Conservation (phyloP, 2,888 invertebrate genomes). For the Drosophila birchii region DNA sequence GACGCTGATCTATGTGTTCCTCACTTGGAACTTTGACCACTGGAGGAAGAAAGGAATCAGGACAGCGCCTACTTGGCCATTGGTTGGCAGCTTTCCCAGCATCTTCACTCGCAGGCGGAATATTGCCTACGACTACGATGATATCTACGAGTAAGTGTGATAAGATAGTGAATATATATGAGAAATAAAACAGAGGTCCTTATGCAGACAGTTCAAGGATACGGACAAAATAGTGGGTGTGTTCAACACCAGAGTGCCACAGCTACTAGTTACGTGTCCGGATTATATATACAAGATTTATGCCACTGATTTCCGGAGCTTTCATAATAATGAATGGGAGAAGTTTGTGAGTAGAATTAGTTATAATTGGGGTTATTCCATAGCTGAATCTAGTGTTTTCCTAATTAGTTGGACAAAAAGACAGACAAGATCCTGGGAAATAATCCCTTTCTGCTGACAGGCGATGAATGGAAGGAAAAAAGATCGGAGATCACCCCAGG, state of each 20-base stretch:
- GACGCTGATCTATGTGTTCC: constrained; percentile 66
- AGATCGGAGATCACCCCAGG: constrained; percentile 86
- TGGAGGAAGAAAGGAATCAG: constrained; percentile 83
- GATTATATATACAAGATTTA: constrained; percentile 82
- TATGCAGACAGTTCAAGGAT: constrained; percentile 48
- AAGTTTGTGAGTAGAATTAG: constrained; percentile 62
- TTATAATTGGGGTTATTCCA: neutral
- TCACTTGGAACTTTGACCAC: constrained; percentile 80
- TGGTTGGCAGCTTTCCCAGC: constrained; percentile 83
- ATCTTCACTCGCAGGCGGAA: constrained; percentile 72
- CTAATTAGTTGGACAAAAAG: constrained; percentile 76
- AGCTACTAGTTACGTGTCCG: constrained; percentile 82
- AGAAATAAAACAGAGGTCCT: neutral
- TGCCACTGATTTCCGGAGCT: constrained; percentile 84
- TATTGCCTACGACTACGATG: constrained; percentile 80
- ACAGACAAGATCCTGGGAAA: constrained; percentile 85
- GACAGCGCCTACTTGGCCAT: constrained; percentile 78
- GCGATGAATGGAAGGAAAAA: constrained; percentile 85
- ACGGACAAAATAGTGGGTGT: constrained; percentile 83
- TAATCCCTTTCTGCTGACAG: constrained; percentile 85
- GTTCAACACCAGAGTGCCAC: constrained; percentile 80
- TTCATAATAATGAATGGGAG: constrained; percentile 81
- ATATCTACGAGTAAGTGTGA: constrained; percentile 82
- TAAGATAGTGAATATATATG: neutral
- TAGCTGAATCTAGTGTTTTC: neutral